Evolutionary conservation across 2,113 vertebrate genomes (phyloP).

Genomic region (Cacatua alba): DNA sequence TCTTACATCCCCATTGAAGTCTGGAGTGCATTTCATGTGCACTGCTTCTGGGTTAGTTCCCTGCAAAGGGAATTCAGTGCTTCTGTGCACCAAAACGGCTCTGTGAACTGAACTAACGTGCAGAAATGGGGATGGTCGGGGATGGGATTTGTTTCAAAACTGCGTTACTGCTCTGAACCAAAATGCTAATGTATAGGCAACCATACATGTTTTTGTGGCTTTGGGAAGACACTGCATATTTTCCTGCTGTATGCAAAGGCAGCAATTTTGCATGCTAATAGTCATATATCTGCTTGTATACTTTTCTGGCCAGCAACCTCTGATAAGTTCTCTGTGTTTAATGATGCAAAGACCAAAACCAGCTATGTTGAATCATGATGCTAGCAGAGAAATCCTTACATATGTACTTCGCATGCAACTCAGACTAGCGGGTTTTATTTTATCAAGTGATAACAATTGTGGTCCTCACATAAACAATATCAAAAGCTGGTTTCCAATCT

Average conservation of each 20-base stretch:
- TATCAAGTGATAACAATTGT: slow-evolving; percentile 37
- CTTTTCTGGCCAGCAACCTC: neutral
- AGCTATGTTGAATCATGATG: neutral
- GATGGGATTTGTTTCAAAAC: neutral
- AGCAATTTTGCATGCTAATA: neutral
- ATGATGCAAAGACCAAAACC: neutral
- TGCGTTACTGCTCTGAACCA: neutral
- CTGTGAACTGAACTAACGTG: neutral
- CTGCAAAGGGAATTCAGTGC: neutral
- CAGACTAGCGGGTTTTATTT: slow-evolving; percentile 32
- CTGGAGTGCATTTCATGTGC: neutral
- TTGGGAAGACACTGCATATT: neutral
- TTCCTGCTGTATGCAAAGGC: neutral
- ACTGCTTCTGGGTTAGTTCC: neutral
- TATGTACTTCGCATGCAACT: neutral
- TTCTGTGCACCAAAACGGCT: neutral
- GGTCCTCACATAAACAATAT: neutral
- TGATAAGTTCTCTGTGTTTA: neutral
- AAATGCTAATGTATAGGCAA: neutral
- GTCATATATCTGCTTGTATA: neutral
- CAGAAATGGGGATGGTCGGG: neutral
- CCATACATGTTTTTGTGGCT: neutral
- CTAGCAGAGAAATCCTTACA: neutral
- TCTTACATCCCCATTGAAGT: accelerated
- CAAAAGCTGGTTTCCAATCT: slow-evolving; percentile 14